A percentile compares a stretch with the other conserved stretches of the same genome.
phyloP scores from a whole-genome alignment of 2,888 invertebrate species.

The Sipha maydis region DNA sequence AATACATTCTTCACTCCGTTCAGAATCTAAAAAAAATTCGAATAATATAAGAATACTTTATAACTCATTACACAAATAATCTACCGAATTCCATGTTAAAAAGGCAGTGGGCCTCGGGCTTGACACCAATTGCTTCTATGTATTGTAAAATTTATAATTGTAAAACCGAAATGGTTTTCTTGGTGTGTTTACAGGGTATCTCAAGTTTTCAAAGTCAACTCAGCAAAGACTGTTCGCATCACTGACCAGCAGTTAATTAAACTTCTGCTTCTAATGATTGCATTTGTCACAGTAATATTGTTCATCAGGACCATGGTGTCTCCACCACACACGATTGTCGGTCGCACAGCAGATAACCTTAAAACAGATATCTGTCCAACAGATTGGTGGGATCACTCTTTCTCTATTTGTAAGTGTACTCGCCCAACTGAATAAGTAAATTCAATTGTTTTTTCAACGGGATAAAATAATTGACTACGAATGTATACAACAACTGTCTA shows the following conservation, averaged over 20 bases:
- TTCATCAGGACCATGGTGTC: slow-evolving; percentile 92
- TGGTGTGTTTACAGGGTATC: slow-evolving; percentile 79
- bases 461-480: neutral
- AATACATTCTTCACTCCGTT: too few species aligned
- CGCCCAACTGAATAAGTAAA: neutral
- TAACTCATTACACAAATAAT: too few species aligned
- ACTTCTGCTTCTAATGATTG: slow-evolving; percentile 86
- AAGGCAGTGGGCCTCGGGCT: too few species aligned
- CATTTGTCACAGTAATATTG: slow-evolving; percentile 85
- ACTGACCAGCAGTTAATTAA: slow-evolving; percentile 92
- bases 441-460: neutral
- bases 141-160: neutral
- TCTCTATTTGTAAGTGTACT: slow-evolving; percentile 83
- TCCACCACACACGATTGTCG: slow-evolving; percentile 89
- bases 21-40: too few species aligned
- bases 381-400: slow-evolving; percentile 97
- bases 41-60: too few species aligned
- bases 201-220: slow-evolving; percentile 93
- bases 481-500: too few species aligned
- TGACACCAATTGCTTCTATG: too few species aligned
- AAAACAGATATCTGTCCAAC: slow-evolving; percentile 74
- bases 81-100: too few species aligned
- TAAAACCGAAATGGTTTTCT: neutral
- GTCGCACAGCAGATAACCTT: slow-evolving; percentile 86
- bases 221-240: slow-evolving; percentile 94